Evolutionary conservation across 2,113 vertebrate genomes (phyloP).

Genomic region (Galemys pyrenaicus): DNA sequence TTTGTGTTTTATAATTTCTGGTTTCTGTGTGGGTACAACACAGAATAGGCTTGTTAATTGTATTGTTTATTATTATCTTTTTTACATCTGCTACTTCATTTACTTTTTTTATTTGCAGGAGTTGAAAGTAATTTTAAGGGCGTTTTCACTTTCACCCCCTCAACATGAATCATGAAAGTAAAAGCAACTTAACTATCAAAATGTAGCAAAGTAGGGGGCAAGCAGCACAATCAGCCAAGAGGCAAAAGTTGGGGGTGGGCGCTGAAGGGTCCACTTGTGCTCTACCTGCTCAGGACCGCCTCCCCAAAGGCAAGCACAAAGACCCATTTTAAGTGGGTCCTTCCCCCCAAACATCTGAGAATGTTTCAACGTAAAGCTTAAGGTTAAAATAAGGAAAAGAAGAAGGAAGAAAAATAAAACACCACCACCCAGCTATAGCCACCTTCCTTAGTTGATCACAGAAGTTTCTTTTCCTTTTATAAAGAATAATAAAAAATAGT

Average conservation of each 20-base stretch:
- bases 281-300: constrained; percentile 61
- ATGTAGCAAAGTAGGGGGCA: constrained; percentile 80
- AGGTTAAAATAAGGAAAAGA: constrained; percentile 67
- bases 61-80: too few relatives aligned
- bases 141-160: constrained; percentile 69
- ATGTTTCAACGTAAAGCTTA: constrained; percentile 69
- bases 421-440: constrained; percentile 68
- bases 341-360: constrained; percentile 60
- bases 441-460: constrained; percentile 74
- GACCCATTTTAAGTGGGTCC: constrained; percentile 60
- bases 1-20: neutral
- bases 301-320: constrained; percentile 61
- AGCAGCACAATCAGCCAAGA: constrained; percentile 77
- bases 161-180: constrained; percentile 84
- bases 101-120: constrained; percentile 88
- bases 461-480: constrained; percentile 83
- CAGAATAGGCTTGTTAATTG: neutral
- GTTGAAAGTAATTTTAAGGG: constrained; percentile 84
- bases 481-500: constrained; percentile 91
- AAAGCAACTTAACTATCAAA: constrained; percentile 85
- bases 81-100: constrained; percentile 81
- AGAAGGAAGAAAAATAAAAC: constrained; percentile 60
- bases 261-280: constrained; percentile 22
- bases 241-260: constrained; percentile 35
- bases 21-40: neutral